Evolutionary conservation across 2,113 vertebrate genomes (phyloP).

Genomic region (Platichthys stellatus): DNA sequence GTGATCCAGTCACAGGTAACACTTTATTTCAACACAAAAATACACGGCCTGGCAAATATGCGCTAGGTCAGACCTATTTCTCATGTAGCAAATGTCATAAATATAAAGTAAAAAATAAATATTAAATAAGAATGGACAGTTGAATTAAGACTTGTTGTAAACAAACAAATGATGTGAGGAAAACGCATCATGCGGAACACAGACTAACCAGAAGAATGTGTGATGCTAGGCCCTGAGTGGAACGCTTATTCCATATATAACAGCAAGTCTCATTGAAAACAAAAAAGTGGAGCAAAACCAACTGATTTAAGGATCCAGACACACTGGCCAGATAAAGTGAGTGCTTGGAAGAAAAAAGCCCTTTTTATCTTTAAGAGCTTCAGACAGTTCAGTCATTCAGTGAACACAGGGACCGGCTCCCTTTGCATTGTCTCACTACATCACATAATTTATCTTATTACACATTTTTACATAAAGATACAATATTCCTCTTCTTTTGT

Average conservation of each 20-base stretch:
- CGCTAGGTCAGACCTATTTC: conserved; percentile 23
- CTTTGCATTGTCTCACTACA: conserved; percentile 31
- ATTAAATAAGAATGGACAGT: conserved; percentile 74
- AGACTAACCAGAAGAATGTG: conserved; percentile 49
- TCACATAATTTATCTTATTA: conserved; percentile 47
- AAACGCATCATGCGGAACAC: conserved; percentile 27
- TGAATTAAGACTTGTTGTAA: conserved; percentile 76
- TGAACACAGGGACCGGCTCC: conserved; percentile 36
- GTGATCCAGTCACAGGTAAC: conserved; percentile 43
- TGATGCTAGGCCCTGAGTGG: conserved; percentile 74
- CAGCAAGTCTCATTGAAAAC: conserved; percentile 26
- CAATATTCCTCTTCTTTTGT: conserved; percentile 54
- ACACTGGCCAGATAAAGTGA: conserved; percentile 39
- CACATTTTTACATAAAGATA: conserved; percentile 56
- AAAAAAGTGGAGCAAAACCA: conserved; percentile 34
- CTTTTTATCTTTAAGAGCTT: conserved; percentile 45
- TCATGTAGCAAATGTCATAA: conserved; percentile 73
- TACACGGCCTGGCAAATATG: conserved; percentile 43
- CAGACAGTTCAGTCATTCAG: conserved; percentile 60
- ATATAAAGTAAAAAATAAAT: conserved; percentile 78
- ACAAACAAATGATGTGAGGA: conserved; percentile 54
- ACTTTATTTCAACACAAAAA: conserved; percentile 70
- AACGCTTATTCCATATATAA: conserved; percentile 53
- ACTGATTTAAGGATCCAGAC: conserved; percentile 46
- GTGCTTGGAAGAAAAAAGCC: conserved; percentile 55